Evolutionary conservation across 2,113 vertebrate genomes (phyloP).

Genomic region (Marcusenius ussheri): DNA sequence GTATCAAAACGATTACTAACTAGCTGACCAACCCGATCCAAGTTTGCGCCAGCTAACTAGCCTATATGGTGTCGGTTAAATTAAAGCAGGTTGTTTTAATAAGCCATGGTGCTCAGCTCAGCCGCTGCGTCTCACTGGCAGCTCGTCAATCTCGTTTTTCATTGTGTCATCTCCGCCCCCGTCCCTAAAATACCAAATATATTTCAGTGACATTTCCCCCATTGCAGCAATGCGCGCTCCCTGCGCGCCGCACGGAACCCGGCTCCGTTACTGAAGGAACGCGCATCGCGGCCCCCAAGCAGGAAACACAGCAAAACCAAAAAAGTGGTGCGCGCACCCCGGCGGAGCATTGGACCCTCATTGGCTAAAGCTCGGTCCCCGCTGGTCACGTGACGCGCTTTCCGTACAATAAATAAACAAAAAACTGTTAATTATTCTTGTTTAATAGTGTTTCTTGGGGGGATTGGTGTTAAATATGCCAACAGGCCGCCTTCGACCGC

Average conservation of each 20-base stretch:
- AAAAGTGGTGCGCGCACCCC: constrained; percentile 42
- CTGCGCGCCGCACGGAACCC: constrained; percentile 35
- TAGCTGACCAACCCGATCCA: background rate
- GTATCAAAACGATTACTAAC: background rate
- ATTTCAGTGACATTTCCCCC: constrained; percentile 51
- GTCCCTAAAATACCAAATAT: constrained; percentile 46
- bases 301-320: constrained; percentile 40
- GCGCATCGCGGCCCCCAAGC: constrained; percentile 40
- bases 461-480: background rate
- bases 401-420: constrained; percentile 69
- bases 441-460: background rate
- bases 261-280: constrained; percentile 36
- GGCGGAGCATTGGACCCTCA: constrained; percentile 36
- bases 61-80: background rate
- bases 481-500: background rate
- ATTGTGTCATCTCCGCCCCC: constrained; percentile 34
- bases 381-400: constrained; percentile 55
- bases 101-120: constrained; percentile 26
- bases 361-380: constrained; percentile 53
- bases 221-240: constrained; percentile 65
- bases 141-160: constrained; percentile 23
- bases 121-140: background rate
- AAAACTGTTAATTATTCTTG: constrained; percentile 21
- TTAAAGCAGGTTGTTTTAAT: constrained; percentile 39
- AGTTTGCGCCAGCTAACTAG: background rate